Conservation (phyloP, 2,113 vertebrate genomes). For the Micronisus gabar region DNA sequence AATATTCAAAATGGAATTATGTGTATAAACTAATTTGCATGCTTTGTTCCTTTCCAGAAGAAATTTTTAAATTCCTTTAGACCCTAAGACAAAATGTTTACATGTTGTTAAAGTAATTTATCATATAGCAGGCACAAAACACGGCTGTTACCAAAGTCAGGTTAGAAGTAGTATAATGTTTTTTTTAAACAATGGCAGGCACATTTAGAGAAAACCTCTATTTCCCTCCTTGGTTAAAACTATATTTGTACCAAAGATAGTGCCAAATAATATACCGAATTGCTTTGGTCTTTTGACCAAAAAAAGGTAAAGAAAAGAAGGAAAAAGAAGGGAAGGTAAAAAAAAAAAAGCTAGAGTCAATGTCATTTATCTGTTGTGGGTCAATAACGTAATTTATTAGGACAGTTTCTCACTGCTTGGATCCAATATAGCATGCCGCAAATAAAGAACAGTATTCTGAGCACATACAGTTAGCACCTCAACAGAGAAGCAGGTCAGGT, state of each 20-base stretch:
- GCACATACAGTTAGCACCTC: neutral
- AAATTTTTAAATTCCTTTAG: neutral
- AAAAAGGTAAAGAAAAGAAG: neutral
- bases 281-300: neutral
- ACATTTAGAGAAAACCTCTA: neutral
- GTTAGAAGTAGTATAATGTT: neutral
- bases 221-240: neutral
- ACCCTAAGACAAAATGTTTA: neutral
- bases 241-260: neutral
- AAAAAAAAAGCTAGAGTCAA: neutral
- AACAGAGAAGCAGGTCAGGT: neutral
- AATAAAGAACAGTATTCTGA: neutral
- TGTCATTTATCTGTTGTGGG: neutral
- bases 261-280: neutral
- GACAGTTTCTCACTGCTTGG: neutral
- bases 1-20: neutral
- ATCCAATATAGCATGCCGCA: neutral
- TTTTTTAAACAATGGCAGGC: neutral
- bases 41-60: neutral
- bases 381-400: neutral
- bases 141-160: neutral
- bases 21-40: neutral
- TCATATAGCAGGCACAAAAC: neutral
- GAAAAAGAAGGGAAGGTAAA: fast-evolving
- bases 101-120: neutral